A percentile compares a stretch with the other conserved stretches of the same genome.
phyloP scores from a whole-genome alignment of 2,888 invertebrate species.

The Mythimna pallens region DNA sequence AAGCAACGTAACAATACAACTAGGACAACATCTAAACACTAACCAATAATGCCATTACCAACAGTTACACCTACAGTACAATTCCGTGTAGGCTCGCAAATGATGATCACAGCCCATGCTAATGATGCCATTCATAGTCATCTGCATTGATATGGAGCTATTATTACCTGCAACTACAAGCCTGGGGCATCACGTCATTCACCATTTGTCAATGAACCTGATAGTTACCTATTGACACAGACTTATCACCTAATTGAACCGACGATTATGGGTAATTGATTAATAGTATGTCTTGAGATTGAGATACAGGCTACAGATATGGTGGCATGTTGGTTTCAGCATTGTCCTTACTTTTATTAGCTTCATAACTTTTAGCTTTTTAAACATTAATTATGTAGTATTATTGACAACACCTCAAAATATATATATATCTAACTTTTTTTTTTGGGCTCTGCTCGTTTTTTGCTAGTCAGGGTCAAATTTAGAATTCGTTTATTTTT shows the following conservation, averaged over 20 bases:
- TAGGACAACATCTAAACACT: not conserved
- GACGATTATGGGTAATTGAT: constrained; percentile 62
- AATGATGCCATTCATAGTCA: constrained; percentile 88
- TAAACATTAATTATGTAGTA: not conserved
- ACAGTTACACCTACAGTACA: constrained; percentile 14
- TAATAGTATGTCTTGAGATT: constrained; percentile 23
- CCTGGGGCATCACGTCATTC: constrained; percentile 64
- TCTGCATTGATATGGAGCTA: constrained; percentile 84
- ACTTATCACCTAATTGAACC: constrained; percentile 70
- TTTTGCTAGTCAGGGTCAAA: no score
- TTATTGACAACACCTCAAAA: no score
- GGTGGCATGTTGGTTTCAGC: not conserved
- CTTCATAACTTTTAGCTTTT: not conserved
- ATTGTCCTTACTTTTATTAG: not conserved
- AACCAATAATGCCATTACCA: not conserved
- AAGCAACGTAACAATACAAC: no score
- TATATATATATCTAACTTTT: no score
- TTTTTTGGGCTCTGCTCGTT: no score
- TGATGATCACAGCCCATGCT: constrained; percentile 79
- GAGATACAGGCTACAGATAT: not conserved
- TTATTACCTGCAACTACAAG: constrained; percentile 77
- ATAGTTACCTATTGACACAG: constrained; percentile 66
- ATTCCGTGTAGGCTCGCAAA: constrained; percentile 71
- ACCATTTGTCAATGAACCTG: constrained; percentile 69
- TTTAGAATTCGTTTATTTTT: no score